These are phyloP conservation scores for Alcedo quadribrachys DNA, from an alignment of 2,797 vertebrate species.

Conservation along the genomic window DNA sequence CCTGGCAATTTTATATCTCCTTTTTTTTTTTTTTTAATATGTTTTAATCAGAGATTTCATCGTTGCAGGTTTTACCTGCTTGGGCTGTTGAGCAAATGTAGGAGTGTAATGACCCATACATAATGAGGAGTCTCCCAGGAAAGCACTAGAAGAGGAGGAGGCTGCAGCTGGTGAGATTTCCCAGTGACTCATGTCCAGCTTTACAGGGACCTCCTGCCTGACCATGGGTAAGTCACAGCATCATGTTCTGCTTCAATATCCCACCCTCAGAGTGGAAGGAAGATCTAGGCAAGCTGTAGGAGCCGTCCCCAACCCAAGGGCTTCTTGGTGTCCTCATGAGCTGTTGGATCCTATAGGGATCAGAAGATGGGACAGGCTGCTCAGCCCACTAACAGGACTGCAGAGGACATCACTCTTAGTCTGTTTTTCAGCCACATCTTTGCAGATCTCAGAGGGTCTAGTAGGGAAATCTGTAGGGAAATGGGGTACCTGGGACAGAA, in stretches of 20 bases:
- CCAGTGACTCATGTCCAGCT: neutral
- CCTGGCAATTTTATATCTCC: neutral
- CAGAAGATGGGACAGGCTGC: neutral
- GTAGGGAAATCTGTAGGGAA: neutral
- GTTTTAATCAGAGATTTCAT: neutral
- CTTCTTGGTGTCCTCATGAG: neutral
- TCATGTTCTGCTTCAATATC: fast-evolving
- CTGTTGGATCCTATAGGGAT: neutral
- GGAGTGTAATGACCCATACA: neutral
- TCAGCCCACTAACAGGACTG: neutral
- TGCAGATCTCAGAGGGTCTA: neutral
- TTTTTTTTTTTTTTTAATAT: neutral
- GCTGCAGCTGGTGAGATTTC: neutral
- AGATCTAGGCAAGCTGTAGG: neutral
- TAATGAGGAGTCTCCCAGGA: neutral
- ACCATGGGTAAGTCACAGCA: neutral
- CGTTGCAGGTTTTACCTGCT: neutral
- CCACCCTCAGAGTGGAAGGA: neutral
- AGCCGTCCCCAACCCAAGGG: neutral
- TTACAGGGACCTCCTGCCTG: neutral
- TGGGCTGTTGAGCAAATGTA: fast-evolving
- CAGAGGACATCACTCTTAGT: fast-evolving
- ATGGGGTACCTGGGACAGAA: neutral
- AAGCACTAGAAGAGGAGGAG: neutral
- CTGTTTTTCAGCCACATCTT: neutral